Base-by-base conservation (phyloP, 2,113 vertebrate species). In the Cyanoramphus novaezelandiae region DNA sequence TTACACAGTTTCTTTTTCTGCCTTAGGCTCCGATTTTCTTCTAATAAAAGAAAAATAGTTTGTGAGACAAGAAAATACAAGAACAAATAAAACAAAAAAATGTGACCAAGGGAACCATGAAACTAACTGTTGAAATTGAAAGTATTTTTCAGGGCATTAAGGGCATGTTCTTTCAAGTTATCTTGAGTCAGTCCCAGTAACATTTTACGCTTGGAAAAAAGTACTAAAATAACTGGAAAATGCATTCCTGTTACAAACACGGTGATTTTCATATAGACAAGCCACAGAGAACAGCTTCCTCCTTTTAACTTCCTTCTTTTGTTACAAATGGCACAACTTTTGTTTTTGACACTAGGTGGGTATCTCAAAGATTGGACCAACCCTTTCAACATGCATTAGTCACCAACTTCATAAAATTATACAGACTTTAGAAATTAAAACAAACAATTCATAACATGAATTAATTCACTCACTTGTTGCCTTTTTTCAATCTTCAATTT, bases 401-500 rank as follows among this genome's bases (percentile, higher is more conserved):
- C 92, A 96, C 39, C 59, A 75, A 50, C 41, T 4, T 64, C 35
- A 59, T 29, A 63, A 90, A 92, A 63, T 76, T 29, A 62, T 37
- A 63, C 19, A n/a, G 9, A 60, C 46, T 67, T 88, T 17, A 64
- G 72, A 75, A 88, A 86, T 11, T 0, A 64, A 92, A 95, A 52
- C 20, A 67, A 87, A 46, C 9, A 77, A 52, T 57, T 49, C 4
- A 8, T 27, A 63, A 50, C 11, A 63, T 11, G 37, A 86, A 71
- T 19, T 20, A 52, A 16, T 47, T 49, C 57, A 92, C 98, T 92
- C 65, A 99, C 99, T 98, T 99, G 99, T 86, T 99, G 99, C 82
- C 99, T 98, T 95, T 99, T 99, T 92, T 99, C 99, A 20, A 99
- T 98, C 96, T 99, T 99, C 94, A 99, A 93, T 96, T 99, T 99